Conservation (phyloP, 2,888 invertebrate genomes). For the Camptogramma bilineatum region DNA sequence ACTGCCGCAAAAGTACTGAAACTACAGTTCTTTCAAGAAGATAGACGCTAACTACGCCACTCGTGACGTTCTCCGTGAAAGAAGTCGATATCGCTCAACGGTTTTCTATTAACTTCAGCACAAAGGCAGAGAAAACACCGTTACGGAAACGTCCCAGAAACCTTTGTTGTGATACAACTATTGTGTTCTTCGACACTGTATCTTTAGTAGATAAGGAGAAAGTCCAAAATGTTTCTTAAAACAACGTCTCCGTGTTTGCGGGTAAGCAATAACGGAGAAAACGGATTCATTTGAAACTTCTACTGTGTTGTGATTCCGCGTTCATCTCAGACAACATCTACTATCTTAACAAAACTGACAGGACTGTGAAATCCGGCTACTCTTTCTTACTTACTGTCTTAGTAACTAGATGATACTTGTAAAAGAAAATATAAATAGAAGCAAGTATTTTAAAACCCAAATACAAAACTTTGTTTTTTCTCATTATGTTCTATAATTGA, state of each 20-base stretch:
- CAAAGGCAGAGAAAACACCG: conserved; percentile 72
- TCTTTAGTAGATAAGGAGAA: conserved; percentile 50
- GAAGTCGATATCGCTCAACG: conserved; percentile 65
- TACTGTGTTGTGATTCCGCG: conserved; percentile 16
- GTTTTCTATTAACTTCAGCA: conserved; percentile 70
- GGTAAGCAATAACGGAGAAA: conserved; percentile 33
- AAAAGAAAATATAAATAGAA: background rate
- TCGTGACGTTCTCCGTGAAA: conserved; percentile 56
- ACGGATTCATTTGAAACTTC: conserved; percentile 26
- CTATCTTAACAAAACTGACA: conserved; percentile 16
- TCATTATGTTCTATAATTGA: too few relatives aligned
- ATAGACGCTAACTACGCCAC: conserved; percentile 52
- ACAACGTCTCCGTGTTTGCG: conserved; percentile 37
- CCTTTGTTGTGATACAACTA: conserved; percentile 71
- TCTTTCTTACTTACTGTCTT: background rate
- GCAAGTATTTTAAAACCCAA: too few relatives aligned
- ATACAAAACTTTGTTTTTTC: too few relatives aligned
- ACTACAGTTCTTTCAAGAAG: conserved; percentile 41
- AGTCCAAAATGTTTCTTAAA: conserved; percentile 41
- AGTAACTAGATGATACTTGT: background rate
- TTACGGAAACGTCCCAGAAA: conserved; percentile 74
- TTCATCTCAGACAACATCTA: conserved; percentile 20
- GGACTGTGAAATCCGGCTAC: background rate
- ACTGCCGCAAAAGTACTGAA: conserved; percentile 37
- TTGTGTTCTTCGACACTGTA: conserved; percentile 67